Evolutionary conservation across 2,888 invertebrate species (phyloP), one percentile per base, ranked within the genome.

Genomic region (Machimus rusticus): DNA sequence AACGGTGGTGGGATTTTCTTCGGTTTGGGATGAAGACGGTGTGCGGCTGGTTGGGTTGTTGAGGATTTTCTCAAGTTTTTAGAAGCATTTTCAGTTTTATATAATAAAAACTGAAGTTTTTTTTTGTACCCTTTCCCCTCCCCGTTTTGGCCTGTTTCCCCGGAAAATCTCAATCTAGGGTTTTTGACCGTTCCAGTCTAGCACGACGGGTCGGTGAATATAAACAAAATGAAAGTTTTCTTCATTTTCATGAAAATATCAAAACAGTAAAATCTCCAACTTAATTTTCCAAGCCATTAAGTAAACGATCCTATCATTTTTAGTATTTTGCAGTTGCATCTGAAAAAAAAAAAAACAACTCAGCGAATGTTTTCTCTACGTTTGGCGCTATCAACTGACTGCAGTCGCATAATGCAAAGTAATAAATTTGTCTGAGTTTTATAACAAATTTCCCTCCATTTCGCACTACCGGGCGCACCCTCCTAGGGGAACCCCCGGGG

Each of bases 361-460:
- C 19, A 23, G n/a, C 6, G 46, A 46, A 19, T 23, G 16, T 14
- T 46, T 79, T 19, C 14, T 43, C 43, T n/a, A 79, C 28, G 46
- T 43, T 46, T 43, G 46, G 28, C 79, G 43, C 43, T 79, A 79
- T 79, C 79, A 79, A 79, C 79, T 28, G 39, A 46, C 79, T 79
- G 79, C 79, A 79, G 79, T 79, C 79, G 79, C 79, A 79, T 79
- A 79, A 79, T 79, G 39, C 46, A 46, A 66, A 28, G 39, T 79
- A 79, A 79, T 79, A 79, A 66, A 66, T 66, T 66, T 12, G 4
- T 12, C 34, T n/a, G 76, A 76, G 19, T 76, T 76, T 76, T 76
- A 76, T 76, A 39, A 37, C 76, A 76, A 37, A 76, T 76, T 37
- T 76, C 34, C 37, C 76, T 34, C 43, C 43, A 46, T 39, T 34